Evolutionary conservation across 2,797 vertebrate species (phyloP).

Genomic region (Pempheris klunzingeri): DNA sequence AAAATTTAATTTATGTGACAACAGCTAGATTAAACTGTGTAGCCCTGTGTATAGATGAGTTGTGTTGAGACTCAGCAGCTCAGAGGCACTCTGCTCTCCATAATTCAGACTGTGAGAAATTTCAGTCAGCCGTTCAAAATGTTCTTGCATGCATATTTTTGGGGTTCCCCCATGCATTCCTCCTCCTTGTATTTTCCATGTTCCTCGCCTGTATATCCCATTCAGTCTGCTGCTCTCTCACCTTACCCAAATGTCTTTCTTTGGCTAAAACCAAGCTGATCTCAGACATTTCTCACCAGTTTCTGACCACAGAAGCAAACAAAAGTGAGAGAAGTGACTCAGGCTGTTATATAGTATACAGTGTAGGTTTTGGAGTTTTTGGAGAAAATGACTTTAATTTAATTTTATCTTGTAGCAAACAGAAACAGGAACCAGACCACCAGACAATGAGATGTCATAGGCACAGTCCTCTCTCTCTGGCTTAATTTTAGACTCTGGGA

Average conservation of each 20-base stretch:
- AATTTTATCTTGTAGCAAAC: slow-evolving; percentile 1
- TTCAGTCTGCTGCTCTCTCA: slow-evolving; percentile 34
- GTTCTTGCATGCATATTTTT: slow-evolving; percentile 51
- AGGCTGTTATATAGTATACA: slow-evolving; percentile 10
- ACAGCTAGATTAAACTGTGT: not conserved
- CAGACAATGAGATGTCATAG: not conserved
- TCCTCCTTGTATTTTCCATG: slow-evolving; percentile 57
- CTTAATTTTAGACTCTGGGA: slow-evolving; percentile 17
- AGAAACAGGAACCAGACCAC: not conserved
- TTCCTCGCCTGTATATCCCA: slow-evolving; percentile 46
- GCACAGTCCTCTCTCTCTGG: slow-evolving; percentile 11
- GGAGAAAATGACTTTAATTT: slow-evolving; percentile 14
- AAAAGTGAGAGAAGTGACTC: slow-evolving; percentile 36
- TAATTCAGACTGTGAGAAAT: slow-evolving; percentile 26
- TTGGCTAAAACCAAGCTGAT: slow-evolving; percentile 41
- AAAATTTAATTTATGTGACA: not conserved
- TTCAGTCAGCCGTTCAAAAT: slow-evolving; percentile 34
- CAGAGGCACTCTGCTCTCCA: not conserved
- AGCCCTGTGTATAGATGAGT: not conserved
- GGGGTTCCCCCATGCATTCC: slow-evolving; percentile 66
- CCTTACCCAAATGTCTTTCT: slow-evolving; percentile 38
- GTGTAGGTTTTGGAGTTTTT: slow-evolving; percentile 14
- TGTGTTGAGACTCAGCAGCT: not conserved
- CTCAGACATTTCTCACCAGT: slow-evolving; percentile 51
- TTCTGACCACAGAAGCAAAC: slow-evolving; percentile 48